These are phyloP conservation scores for Anoplolepis gracilipes DNA, from an alignment of 1,140 invertebrate genomes.

Conservation along the genomic window DNA sequence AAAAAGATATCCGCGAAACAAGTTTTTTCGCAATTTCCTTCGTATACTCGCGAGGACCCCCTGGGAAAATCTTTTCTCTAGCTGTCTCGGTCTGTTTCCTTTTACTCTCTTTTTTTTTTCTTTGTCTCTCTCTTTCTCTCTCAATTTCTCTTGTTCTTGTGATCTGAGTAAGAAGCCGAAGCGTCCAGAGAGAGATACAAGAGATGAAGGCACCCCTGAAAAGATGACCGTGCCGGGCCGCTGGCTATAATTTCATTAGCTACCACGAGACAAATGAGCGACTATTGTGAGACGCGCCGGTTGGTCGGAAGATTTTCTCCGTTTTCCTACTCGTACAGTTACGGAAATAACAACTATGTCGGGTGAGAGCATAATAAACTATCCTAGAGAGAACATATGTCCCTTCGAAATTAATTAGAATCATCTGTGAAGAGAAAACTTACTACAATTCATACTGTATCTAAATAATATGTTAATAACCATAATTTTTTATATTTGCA, in stretches of 20 bases:
- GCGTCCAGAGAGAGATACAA: conserved; percentile 19
- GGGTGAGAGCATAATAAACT: conserved; percentile 71
- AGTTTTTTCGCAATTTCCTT: conserved; percentile 80
- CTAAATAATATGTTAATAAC: not conserved
- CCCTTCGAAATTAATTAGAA: conserved; percentile 66
- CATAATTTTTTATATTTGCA: not conserved
- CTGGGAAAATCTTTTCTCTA: conserved; percentile 52
- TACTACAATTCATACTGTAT: not conserved
- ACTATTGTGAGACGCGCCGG: conserved; percentile 84
- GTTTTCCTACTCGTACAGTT: conserved; percentile 52
- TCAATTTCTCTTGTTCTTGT: conserved; percentile 31
- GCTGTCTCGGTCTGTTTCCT: not conserved
- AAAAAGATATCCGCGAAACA: conserved; percentile 81
- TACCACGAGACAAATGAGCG: conserved; percentile 84
- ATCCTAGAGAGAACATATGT: conserved; percentile 22
- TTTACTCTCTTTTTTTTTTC: not conserved
- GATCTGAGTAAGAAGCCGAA: conserved; percentile 19
- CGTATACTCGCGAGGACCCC: conserved; percentile 56
- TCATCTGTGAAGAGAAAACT: not conserved
- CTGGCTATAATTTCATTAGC: conserved; percentile 85
- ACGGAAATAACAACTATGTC: conserved; percentile 75
- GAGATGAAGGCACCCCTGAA: conserved; percentile 61
- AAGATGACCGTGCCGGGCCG: conserved; percentile 79
- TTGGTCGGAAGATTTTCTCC: conserved; percentile 82
- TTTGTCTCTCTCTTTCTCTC: not conserved